These are phyloP conservation scores for Gasteruption jaculator DNA, from an alignment of 2,888 invertebrate species.

Conservation along the genomic window DNA sequence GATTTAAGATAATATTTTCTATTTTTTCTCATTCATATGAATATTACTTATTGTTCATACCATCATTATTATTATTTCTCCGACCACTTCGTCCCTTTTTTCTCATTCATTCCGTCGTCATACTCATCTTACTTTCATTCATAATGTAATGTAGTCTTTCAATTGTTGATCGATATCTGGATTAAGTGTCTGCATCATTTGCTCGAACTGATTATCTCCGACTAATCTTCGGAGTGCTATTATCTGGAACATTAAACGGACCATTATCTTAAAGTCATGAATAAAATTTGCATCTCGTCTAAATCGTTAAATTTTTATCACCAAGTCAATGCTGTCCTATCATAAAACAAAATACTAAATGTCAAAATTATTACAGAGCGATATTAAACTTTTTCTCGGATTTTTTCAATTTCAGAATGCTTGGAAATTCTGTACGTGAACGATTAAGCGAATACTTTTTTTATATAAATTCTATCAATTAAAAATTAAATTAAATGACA, in stretches of 20 bases:
- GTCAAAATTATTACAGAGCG: no score
- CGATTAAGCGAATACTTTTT: no score
- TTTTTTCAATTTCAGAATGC: no score
- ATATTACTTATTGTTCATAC: conserved; percentile 10
- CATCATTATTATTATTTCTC: background rate
- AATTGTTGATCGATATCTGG: conserved; percentile 70
- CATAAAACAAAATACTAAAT: no score
- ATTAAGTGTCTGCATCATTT: conserved; percentile 69
- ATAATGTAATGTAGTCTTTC: conserved; percentile 58
- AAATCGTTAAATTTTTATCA: background rate
- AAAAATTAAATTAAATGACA: no score
- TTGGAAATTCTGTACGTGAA: no score
- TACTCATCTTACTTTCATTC: conserved; percentile 25
- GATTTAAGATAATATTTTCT: no score
- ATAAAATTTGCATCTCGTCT: no score
- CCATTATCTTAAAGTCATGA: conserved; percentile 17
- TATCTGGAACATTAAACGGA: conserved; percentile 57
- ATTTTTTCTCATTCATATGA: conserved; percentile 10
- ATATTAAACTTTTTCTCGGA: no score
- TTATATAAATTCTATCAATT: no score
- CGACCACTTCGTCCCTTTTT: conserved; percentile 3
- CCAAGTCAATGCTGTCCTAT: background rate
- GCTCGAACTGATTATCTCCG: conserved; percentile 73
- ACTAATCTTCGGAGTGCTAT: conserved; percentile 67
- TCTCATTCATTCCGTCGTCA: conserved; percentile 6